Percentiles rank a stretch among this genome's conserved stretches.
Evolutionary conservation across 2,888 invertebrate species (phyloP).

Genomic region (Biston betularia): DNA sequence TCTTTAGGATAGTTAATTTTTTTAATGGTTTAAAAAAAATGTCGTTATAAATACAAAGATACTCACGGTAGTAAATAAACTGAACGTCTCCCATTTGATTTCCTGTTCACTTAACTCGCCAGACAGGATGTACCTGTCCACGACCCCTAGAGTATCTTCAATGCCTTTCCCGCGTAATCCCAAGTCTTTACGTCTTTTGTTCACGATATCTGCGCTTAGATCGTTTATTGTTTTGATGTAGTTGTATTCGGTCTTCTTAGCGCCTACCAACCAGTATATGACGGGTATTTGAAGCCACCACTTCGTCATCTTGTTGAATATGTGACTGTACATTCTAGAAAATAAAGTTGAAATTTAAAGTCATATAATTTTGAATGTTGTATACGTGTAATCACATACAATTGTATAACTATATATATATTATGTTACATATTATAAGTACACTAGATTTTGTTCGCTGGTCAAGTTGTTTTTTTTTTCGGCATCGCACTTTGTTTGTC

Average conservation of each 20-base stretch:
- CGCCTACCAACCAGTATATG: slow-evolving; percentile 62
- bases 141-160: slow-evolving; percentile 61
- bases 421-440: no score
- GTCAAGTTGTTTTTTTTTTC: no score
- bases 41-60: not conserved
- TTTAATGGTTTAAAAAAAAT: no score
- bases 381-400: no score
- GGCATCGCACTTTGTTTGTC: no score
- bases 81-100: slow-evolving; percentile 63
- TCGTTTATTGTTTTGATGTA: slow-evolving; percentile 53
- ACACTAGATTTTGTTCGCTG: no score
- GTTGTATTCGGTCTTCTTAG: slow-evolving; percentile 50
- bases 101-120: slow-evolving; percentile 62
- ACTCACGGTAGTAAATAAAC: slow-evolving; percentile 73
- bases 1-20: no score
- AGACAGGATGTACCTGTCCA: slow-evolving; percentile 66
- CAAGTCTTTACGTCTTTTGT: slow-evolving; percentile 55
- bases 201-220: slow-evolving; percentile 59
- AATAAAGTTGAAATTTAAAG: not conserved
- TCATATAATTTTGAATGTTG: not conserved
- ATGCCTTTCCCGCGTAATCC: slow-evolving; percentile 29
- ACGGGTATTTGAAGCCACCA: slow-evolving; percentile 75
- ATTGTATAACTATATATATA: no score
- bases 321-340: slow-evolving; percentile 62
- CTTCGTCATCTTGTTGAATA: slow-evolving; percentile 67